Percentiles rank a stretch among this genome's conserved stretches.
phyloP scores from a whole-genome alignment of 2,797 vertebrate genomes.

The Cetoscarus ocellatus region DNA sequence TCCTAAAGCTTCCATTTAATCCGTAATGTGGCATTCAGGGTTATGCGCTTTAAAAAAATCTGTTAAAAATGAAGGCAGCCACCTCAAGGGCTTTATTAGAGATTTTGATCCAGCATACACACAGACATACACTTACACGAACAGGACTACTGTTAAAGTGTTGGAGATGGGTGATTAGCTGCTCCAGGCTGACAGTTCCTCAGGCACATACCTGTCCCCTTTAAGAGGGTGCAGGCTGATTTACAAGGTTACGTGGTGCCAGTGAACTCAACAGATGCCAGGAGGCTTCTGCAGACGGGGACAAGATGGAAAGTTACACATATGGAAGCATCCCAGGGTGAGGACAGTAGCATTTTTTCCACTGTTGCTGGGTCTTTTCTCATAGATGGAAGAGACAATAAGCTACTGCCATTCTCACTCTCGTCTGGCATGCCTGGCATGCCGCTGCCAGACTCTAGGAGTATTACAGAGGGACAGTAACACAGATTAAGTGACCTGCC shows the following conservation, averaged over 20 bases:
- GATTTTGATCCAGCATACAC: constrained; percentile 13
- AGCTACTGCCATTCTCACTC: constrained; percentile 62
- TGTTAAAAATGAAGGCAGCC: constrained; percentile 40
- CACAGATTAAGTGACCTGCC: constrained; percentile 25
- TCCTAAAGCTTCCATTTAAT: neutral
- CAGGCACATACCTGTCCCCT: constrained; percentile 54
- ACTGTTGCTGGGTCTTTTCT: constrained; percentile 57
- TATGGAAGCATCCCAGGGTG: constrained; percentile 59
- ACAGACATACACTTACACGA: constrained; percentile 7
- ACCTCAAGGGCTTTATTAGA: constrained; percentile 30
- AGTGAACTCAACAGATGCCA: constrained; percentile 54
- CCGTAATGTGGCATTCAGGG: neutral
- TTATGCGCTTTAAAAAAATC: neutral
- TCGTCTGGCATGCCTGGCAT: constrained; percentile 53
- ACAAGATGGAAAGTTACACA: constrained; percentile 59
- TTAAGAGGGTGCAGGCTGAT: constrained; percentile 61
- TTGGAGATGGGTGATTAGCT: constrained; percentile 46
- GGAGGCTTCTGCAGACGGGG: constrained; percentile 35
- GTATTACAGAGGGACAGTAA: constrained; percentile 49
- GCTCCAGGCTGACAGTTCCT: constrained; percentile 41
- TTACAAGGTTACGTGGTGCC: constrained; percentile 51
- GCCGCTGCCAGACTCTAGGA: constrained; percentile 47
- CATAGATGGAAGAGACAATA: constrained; percentile 47
- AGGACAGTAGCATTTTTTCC: constrained; percentile 65
- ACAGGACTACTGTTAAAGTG: constrained; percentile 32